These are phyloP conservation scores for Salmo trutta DNA, from an alignment of 2,797 vertebrate genomes.

Conservation along the genomic window DNA sequence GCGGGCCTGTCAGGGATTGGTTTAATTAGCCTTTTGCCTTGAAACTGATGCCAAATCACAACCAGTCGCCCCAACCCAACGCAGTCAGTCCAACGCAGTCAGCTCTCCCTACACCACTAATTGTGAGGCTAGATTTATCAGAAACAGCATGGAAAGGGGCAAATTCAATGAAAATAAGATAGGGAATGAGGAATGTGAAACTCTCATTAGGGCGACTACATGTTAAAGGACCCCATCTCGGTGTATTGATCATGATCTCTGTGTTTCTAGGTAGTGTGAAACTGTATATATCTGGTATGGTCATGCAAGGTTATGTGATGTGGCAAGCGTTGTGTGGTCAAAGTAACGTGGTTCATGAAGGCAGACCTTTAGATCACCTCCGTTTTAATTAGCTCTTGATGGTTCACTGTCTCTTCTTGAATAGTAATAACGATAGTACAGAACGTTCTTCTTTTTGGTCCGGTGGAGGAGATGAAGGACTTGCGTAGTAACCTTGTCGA, in stretches of 20 bases:
- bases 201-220: conserved; percentile 45
- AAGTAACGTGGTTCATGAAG: background rate
- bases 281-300: background rate
- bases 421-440: background rate
- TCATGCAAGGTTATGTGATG: background rate
- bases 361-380: background rate
- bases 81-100: conserved; percentile 49
- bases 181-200: conserved; percentile 34
- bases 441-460: no score
- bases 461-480: no score
- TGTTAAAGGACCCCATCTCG: conserved; percentile 40
- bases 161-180: conserved; percentile 58
- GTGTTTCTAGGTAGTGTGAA: background rate
- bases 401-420: conserved; percentile 7
- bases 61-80: conserved; percentile 57
- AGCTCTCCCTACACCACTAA: conserved; percentile 61
- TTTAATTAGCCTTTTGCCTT: conserved; percentile 79
- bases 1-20: conserved; percentile 72
- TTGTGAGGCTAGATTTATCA: conserved; percentile 57
- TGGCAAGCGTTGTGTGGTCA: background rate
- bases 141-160: conserved; percentile 29
- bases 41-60: conserved; percentile 77
- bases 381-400: background rate
- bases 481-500: no score
- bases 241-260: conserved; percentile 15